Conservation (phyloP, 2,888 invertebrate genomes). For the Dromius quadrimaculatus region DNA sequence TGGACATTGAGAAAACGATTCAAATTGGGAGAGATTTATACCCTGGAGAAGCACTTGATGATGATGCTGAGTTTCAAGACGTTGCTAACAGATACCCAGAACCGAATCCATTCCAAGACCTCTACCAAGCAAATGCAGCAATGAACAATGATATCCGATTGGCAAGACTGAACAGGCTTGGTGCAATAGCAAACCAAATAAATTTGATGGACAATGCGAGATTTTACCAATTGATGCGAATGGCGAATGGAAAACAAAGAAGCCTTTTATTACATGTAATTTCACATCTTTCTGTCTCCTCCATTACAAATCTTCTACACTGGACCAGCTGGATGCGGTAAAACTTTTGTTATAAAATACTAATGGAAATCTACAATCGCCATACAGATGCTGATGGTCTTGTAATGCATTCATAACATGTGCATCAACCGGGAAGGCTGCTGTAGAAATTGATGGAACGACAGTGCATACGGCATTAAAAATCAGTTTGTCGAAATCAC, state of each 20-base stretch:
- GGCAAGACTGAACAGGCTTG: no score
- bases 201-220: slow-evolving; percentile 56
- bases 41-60: slow-evolving; percentile 53
- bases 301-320: slow-evolving; percentile 56
- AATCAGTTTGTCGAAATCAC: no score
- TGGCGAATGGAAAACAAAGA: slow-evolving; percentile 56
- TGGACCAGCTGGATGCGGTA: slow-evolving; percentile 59
- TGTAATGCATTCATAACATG: slow-evolving; percentile 63
- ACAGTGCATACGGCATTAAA: slow-evolving; percentile 62
- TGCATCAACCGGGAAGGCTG: slow-evolving; percentile 64
- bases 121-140: neutral
- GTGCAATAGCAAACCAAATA: slow-evolving; percentile 56
- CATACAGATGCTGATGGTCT: slow-evolving; percentile 60
- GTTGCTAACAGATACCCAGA: neutral
- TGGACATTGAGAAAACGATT: slow-evolving; percentile 60
- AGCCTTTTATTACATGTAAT: slow-evolving; percentile 53
- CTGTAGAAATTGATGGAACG: slow-evolving; percentile 62
- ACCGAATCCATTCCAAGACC: neutral
- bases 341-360: slow-evolving; percentile 62
- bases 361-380: slow-evolving; percentile 65
- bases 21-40: slow-evolving; percentile 63
- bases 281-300: slow-evolving; percentile 24
- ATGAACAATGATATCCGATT: slow-evolving; percentile 56
- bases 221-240: slow-evolving; percentile 56
- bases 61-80: slow-evolving; percentile 19